These are phyloP conservation scores for Aleiodes sp. DNA, from an alignment of 1,140 invertebrate species.

Conservation along the genomic window DNA sequence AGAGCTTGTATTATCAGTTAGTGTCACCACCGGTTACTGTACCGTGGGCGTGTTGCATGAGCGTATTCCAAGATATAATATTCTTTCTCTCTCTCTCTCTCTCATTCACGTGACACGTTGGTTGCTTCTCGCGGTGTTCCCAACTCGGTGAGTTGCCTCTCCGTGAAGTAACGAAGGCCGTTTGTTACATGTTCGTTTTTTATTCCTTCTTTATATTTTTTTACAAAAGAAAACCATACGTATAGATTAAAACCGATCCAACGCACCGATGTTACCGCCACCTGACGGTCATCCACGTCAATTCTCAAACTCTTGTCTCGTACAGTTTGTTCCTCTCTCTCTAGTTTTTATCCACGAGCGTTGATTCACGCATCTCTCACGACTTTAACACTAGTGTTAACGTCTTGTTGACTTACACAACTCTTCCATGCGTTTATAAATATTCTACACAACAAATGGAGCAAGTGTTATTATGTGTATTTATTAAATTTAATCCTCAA, in stretches of 20 bases:
- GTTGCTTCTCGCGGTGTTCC: background rate
- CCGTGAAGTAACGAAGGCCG: background rate
- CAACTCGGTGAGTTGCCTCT: no score
- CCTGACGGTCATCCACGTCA: conserved; percentile 16
- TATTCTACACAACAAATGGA: background rate
- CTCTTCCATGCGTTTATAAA: background rate
- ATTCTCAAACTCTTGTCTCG: background rate
- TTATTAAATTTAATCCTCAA: no score
- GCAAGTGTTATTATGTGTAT: no score
- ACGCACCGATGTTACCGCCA: conserved; percentile 8
- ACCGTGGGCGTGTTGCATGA: conserved; percentile 2
- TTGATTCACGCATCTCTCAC: background rate
- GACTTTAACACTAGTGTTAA: background rate
- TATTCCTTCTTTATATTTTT: background rate
- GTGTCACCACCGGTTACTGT: background rate
- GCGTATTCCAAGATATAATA: conserved; percentile 17
- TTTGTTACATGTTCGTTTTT: background rate
- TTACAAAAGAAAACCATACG: background rate
- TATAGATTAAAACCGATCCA: conserved; percentile 18
- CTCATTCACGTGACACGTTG: conserved; percentile 5
- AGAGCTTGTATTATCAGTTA: background rate
- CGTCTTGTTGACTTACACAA: background rate
- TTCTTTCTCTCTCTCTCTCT: no score
- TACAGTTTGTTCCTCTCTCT: background rate
- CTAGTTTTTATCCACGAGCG: background rate